Percentiles rank a stretch among this genome's conserved stretches.
Conservation (phyloP, 1,140 invertebrate genomes). For the Bacillus rossius region DNA sequence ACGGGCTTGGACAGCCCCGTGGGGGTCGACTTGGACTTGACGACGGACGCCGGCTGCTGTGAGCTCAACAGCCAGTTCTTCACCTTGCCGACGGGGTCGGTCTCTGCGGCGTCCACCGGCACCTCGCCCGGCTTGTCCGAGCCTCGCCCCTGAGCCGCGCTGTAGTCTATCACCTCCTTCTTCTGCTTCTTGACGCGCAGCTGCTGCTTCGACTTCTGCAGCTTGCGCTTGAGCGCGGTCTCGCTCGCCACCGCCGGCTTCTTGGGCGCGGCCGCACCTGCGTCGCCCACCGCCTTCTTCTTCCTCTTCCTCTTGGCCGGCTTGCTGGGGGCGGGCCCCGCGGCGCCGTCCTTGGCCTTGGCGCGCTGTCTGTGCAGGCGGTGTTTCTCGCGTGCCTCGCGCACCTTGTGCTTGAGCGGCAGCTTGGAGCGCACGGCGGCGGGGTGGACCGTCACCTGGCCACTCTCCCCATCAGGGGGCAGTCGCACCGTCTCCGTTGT, state of each 20-base stretch:
- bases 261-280: not conserved
- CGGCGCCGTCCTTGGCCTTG: conserved; percentile 34
- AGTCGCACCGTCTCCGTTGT: conserved; percentile 77
- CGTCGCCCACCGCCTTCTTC: not conserved
- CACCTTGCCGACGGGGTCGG: conserved; percentile 73
- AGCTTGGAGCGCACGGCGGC: conserved; percentile 66
- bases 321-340: not conserved
- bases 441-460: conserved; percentile 56
- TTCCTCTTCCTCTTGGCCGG: conserved; percentile 3
- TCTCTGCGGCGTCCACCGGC: conserved; percentile 11
- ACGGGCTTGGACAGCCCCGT: not conserved
- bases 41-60: conserved; percentile 37
- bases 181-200: conserved; percentile 43
- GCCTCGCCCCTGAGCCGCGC: conserved; percentile 48
- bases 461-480: conserved; percentile 59
- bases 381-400: conserved; percentile 42
- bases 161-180: conserved; percentile 76
- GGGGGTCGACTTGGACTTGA: conserved; percentile 20
- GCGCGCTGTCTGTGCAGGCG: conserved; percentile 6
- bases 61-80: conserved; percentile 78
- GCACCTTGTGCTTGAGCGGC: conserved; percentile 67
- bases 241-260: conserved; percentile 9
- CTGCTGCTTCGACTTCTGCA: not conserved
- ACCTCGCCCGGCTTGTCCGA: not conserved
- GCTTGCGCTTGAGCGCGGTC: conserved; percentile 12